Percentiles rank a stretch among this genome's conserved stretches.
Conservation (phyloP, 2,888 invertebrate species). For the Minunthozetes semirufus region DNA sequence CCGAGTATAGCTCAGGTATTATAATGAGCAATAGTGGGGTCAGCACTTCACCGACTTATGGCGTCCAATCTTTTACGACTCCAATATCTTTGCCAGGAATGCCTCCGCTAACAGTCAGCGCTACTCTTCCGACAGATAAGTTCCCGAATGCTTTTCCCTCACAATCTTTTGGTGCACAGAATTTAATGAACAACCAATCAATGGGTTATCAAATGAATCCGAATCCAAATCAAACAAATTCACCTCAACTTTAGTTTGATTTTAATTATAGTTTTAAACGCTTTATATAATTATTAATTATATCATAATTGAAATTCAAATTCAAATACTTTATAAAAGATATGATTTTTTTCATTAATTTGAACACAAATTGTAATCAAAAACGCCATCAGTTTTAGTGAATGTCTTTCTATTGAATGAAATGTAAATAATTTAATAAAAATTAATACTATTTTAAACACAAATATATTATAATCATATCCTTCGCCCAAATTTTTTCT, state of each 20-base stretch:
- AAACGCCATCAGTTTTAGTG: not conserved
- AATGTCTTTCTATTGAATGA: not conserved
- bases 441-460: not conserved
- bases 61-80: constrained; percentile 39
- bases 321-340: too few species aligned
- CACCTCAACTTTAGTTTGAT: constrained; percentile 3
- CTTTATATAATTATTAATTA: not conserved
- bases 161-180: not conserved
- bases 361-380: not conserved
- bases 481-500: not conserved
- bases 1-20: not conserved
- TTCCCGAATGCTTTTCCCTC: not conserved
- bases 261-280: not conserved
- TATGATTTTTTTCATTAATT: not conserved
- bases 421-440: not conserved
- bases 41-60: not conserved
- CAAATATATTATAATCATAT: not conserved
- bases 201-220: not conserved
- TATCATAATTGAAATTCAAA: too few species aligned
- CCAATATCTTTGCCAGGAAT: constrained; percentile 61
- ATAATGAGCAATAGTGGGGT: not conserved
- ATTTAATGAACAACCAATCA: not conserved
- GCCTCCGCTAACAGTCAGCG: constrained; percentile 71
- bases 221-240: not conserved
- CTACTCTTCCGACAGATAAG: constrained; percentile 55